phyloP scores from a whole-genome alignment of 2,888 invertebrate species.

The Tiliacea citrago region DNA sequence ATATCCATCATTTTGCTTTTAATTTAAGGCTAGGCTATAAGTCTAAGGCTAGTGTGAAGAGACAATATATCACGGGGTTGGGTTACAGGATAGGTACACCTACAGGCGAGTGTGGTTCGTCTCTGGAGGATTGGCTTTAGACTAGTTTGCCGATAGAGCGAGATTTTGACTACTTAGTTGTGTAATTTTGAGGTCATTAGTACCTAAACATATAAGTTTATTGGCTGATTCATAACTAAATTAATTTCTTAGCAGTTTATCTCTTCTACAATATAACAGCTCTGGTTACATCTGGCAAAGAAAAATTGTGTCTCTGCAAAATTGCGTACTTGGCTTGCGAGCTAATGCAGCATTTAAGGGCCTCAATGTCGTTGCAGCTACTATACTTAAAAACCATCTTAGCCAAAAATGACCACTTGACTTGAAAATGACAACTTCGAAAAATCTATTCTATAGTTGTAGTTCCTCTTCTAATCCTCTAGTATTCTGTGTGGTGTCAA shows the following conservation, averaged over 20 bases:
- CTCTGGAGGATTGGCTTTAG: neutral
- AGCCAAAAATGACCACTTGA: neutral
- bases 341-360: neutral
- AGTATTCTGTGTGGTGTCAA: conserved; percentile 48
- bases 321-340: neutral
- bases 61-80: conserved; percentile 75
- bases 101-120: conserved; percentile 55
- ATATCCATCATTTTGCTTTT: conserved; percentile 61
- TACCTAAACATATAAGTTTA: too few species aligned
- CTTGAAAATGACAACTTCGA: too few species aligned
- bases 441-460: neutral
- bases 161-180: too few species aligned
- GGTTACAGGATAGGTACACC: conserved; percentile 72
- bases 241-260: too few species aligned
- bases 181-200: too few species aligned
- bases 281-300: neutral
- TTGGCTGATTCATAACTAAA: too few species aligned
- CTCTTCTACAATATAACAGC: too few species aligned
- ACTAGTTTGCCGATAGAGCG: too few species aligned
- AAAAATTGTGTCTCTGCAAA: neutral
- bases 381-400: neutral
- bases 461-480: neutral
- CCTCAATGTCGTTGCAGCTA: neutral
- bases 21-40: conserved; percentile 48
- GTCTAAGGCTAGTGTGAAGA: conserved; percentile 55